Percentiles rank a stretch among this genome's conserved stretches.
Conservation (phyloP, 2,113 vertebrate species). For the Petrocephalus zakoni region DNA sequence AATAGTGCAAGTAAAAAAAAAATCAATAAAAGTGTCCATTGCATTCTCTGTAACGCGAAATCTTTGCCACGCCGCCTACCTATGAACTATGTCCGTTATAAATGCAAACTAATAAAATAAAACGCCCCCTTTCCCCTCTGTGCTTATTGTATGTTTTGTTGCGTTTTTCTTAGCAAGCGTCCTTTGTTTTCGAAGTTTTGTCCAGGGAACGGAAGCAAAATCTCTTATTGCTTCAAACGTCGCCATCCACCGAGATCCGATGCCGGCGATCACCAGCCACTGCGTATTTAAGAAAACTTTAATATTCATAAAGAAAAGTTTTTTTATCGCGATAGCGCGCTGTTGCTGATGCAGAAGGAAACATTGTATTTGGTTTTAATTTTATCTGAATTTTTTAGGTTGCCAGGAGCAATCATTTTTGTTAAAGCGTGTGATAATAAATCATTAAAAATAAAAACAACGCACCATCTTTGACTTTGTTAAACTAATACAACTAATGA, state of each 20-base stretch:
- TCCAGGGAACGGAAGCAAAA: neutral
- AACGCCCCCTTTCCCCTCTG: neutral
- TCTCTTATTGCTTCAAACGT: neutral
- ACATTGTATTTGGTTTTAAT: neutral
- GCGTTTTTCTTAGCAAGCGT: neutral
- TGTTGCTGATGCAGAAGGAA: neutral
- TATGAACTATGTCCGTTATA: slow-evolving; percentile 1
- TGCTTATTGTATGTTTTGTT: slow-evolving; percentile 12
- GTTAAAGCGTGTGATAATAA: neutral
- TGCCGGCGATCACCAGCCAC: neutral
- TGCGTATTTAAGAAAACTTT: neutral
- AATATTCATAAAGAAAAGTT: neutral
- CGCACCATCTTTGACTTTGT: neutral
- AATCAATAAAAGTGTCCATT: slow-evolving; percentile 9
- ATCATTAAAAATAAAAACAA: neutral
- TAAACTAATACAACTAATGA: neutral
- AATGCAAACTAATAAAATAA: neutral
- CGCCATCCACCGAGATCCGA: neutral
- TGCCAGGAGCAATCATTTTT: neutral
- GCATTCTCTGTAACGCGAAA: neutral
- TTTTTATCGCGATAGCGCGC: neutral
- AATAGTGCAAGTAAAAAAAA: slow-evolving; percentile 14
- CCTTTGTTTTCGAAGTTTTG: neutral
- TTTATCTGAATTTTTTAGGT: neutral
- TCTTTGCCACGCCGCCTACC: slow-evolving; percentile 6